Conservation (phyloP, 2,797 vertebrate genomes). For the Sebastes matsubarae region DNA sequence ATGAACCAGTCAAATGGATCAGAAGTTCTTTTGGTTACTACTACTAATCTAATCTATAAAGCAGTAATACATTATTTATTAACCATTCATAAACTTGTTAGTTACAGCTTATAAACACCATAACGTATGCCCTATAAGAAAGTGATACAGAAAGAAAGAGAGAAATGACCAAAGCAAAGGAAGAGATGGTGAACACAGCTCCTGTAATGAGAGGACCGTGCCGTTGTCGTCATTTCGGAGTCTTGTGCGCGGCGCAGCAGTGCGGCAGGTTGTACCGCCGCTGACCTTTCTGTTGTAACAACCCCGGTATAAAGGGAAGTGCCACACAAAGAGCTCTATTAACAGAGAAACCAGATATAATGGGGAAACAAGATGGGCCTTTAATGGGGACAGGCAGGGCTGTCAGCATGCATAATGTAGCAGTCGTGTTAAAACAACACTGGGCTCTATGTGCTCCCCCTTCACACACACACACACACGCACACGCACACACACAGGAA, state of each 20-base stretch:
- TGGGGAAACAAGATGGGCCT: constrained; percentile 81
- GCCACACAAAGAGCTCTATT: constrained; percentile 79
- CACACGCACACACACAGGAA: constrained; percentile 25
- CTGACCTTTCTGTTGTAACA: constrained; percentile 77
- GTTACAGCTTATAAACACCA: background rate
- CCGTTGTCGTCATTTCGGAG: constrained; percentile 16
- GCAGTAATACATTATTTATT: background rate
- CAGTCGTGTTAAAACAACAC: constrained; percentile 81
- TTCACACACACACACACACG: constrained; percentile 18
- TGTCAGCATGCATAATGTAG: constrained; percentile 82
- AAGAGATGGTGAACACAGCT: background rate
- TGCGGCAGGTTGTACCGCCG: constrained; percentile 59
- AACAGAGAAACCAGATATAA: constrained; percentile 79
- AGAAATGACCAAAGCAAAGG: background rate
- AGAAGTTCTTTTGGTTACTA: background rate
- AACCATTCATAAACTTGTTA: background rate
- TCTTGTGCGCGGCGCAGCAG: constrained; percentile 5
- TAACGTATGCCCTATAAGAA: background rate
- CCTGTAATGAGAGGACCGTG: constrained; percentile 10
- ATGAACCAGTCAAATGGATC: background rate
- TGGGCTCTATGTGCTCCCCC: constrained; percentile 41
- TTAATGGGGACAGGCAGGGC: constrained; percentile 77
- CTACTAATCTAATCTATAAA: background rate
- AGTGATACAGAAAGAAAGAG: background rate
- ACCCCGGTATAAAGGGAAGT: constrained; percentile 70